Percentiles rank a stretch among this genome's conserved stretches.
These are phyloP conservation scores for Geotria australis DNA, from an alignment of 2,797 vertebrate genomes.

Conservation along the genomic window DNA sequence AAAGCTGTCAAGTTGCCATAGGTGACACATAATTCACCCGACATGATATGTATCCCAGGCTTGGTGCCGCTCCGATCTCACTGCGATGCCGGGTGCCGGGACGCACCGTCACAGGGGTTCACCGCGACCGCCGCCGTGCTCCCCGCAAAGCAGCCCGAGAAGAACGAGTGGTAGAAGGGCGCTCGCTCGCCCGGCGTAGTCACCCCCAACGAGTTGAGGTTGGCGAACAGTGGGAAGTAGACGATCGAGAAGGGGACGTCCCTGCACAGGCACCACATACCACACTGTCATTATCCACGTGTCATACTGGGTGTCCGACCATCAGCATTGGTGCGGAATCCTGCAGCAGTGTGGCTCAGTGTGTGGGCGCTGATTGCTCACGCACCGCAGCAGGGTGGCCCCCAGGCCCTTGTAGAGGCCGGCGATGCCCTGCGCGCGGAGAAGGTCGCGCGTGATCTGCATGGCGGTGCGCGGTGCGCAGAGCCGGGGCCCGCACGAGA, in stretches of 20 bases:
- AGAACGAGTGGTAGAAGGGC: conserved; percentile 29
- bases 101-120: conserved; percentile 27
- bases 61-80: too few species aligned
- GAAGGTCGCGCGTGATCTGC: conserved; percentile 20
- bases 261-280: conserved; percentile 6
- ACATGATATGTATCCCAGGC: too few species aligned
- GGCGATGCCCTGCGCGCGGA: conserved; percentile 19
- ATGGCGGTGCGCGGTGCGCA: conserved; percentile 12
- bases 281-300: too few species aligned
- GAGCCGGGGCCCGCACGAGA: too few species aligned
- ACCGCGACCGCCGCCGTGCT: conserved; percentile 35
- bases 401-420: conserved; percentile 39
- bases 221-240: conserved; percentile 45
- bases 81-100: not conserved
- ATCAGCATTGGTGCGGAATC: too few species aligned
- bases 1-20: too few species aligned
- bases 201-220: conserved; percentile 23
- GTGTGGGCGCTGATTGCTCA: too few species aligned
- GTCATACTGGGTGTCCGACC: too few species aligned
- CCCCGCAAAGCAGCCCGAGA: conserved; percentile 20
- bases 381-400: conserved; percentile 38
- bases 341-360: too few species aligned
- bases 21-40: too few species aligned
- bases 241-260: conserved; percentile 43
- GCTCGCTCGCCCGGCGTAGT: conserved; percentile 9